Base-by-base conservation (phyloP, 2,888 invertebrate species). In the Zygaena filipendulae region DNA sequence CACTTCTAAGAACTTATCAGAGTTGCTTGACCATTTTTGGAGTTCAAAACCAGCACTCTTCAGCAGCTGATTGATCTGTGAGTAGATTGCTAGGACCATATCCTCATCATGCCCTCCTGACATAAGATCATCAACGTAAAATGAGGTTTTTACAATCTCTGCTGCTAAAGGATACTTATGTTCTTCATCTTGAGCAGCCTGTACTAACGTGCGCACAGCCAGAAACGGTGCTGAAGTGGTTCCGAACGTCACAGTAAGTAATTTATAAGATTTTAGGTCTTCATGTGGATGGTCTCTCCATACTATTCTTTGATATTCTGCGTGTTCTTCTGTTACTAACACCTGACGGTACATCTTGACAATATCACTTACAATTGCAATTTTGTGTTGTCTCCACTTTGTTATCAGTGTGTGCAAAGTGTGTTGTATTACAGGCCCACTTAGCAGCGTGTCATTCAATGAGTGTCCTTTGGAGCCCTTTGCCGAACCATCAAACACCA, bases 321-420 rank as follows among this genome's bases (percentile, higher is more conserved):
- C 19, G 13, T 53, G 35, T 8, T 42, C 31, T 9, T 37, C 29
- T 3, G 21, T 4, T 1, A 49, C 34, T 2, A 32, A 22, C 10
- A 52, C 35, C 32, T 42, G 35, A 4, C 49, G 18, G 20, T 48
- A 54, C 49, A 54, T 54, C 26, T 49, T 43, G 14, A 34, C 27
- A 7, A 49, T 38, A 20, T 45, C 49, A 9, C 40, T 34, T 1
- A 43, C 40, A 8, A 49, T 35, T 10, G 33, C 40, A 3, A 49
- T 18, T 9, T 23, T 32, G 19, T 47, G 33, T 14, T 23, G 39
- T 21, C 47, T 22, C 39, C 48, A 50, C 27, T 39, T 24, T 27
- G 43, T 37, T 12, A 49, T 16, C 2, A 50, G 26, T 8, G 31
- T 29, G 21, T 39, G 38, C 19, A 47, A 11, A 27, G 45, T 42